These are phyloP conservation scores for Saguinus imperator DNA, from an alignment of 2,113 vertebrate genomes.

Conservation along the genomic window DNA sequence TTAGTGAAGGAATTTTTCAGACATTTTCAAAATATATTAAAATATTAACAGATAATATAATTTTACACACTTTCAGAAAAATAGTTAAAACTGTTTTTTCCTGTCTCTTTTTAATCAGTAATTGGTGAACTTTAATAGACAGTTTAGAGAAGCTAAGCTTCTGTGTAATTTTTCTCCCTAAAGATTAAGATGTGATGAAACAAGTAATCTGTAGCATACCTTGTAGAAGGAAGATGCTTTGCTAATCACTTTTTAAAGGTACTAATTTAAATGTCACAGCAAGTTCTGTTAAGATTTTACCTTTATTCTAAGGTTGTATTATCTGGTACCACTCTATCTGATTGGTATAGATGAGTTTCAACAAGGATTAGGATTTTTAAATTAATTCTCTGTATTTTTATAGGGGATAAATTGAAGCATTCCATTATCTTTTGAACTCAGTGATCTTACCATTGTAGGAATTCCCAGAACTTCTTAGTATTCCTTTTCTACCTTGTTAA, in stretches of 20 bases:
- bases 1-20: constrained; percentile 53
- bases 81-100: neutral
- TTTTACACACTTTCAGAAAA: constrained; percentile 59
- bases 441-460: neutral
- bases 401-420: neutral
- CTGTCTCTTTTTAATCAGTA: constrained; percentile 33
- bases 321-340: constrained; percentile 34
- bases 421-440: neutral
- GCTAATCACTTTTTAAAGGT: constrained; percentile 52
- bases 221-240: constrained; percentile 51
- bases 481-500: constrained; percentile 30
- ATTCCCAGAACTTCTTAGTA: neutral
- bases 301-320: constrained; percentile 58
- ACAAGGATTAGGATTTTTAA: constrained; percentile 53
- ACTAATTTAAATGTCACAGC: constrained; percentile 70
- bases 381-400: constrained; percentile 46
- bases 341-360: constrained; percentile 53
- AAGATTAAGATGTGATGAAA: constrained; percentile 59
- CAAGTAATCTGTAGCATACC: constrained; percentile 17
- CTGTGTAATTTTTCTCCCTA: neutral
- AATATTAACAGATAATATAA: constrained; percentile 50
- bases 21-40: constrained; percentile 58
- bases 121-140: constrained; percentile 23
- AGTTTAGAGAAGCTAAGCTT: constrained; percentile 43
- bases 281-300: constrained; percentile 51